Evolutionary conservation across 2,113 vertebrate species (phyloP), one percentile per base, ranked within the genome.

Genomic region (Hypomesus transpacificus): DNA sequence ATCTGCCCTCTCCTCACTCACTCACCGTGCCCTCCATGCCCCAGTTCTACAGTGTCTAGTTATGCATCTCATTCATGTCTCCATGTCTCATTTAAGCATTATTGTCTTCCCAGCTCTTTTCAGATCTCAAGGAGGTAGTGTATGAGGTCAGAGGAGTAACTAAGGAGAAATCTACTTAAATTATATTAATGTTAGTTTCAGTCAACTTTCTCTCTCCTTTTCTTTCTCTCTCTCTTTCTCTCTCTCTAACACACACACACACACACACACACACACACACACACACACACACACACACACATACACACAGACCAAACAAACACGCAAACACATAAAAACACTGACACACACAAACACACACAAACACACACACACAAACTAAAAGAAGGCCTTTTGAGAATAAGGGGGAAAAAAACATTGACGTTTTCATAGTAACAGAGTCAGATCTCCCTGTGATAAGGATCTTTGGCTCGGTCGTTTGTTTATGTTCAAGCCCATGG

Each of bases 241-340:
- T 34, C 31, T 34, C 31, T 53, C 14, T n/a, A n/a, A n/a, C 13
- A 52, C 65, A 22, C 65, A 66, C n/a, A 52, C 34, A 66, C 39
- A 26, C 24, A 26, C 24, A 24, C 1, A 2, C 24, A 66, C 64
- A 66, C 31, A 51, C 64, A 51, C 31, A 66, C 16, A 66, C 39
- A 66, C 64, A 66, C 39, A 66, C 39, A 51, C n/a, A n/a, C 13
- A 52, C 65, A 22, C 65, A 66, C n/a, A 52, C 34, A 66, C 39
- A 26, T 3, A 26, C 24, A 24, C 1, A 2, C 24, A 26, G 2
- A 26, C 24, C 24, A 26, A 26, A 26, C 24, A 26, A 26, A 26
- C 24, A 26, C 11, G 46, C 39, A 66, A 2, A 66, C 34, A 66
- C 39, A 66, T n/a, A 67, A 46, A 67, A 7, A 66, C 64, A 66